phyloP scores from a whole-genome alignment of 1,140 invertebrate genomes.

The Heliconius nattereri region DNA sequence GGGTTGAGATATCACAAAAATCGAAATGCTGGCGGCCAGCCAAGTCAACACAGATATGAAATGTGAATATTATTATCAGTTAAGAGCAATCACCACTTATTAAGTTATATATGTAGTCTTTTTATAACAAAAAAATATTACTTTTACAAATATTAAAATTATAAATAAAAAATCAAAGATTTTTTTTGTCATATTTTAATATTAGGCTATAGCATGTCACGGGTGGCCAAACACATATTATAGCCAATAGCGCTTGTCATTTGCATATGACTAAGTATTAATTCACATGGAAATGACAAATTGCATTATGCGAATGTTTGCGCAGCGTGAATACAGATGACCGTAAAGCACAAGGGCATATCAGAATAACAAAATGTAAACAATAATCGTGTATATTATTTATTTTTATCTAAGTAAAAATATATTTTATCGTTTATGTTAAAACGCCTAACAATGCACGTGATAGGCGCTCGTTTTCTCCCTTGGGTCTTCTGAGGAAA shows the following conservation, averaged over 20 bases:
- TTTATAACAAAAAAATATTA: no score
- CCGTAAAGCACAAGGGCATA: background rate
- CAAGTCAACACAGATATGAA: conserved; percentile 4
- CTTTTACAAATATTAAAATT: no score
- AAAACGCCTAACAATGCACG: background rate
- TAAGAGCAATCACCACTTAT: background rate
- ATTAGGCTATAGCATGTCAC: conserved; percentile 18
- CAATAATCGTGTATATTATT: background rate
- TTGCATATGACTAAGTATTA: conserved; percentile 34
- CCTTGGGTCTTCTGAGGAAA: no score
- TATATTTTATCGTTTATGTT: background rate
- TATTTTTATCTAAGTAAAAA: background rate
- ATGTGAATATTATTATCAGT: background rate
- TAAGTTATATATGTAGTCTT: no score
- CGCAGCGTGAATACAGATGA: conserved; percentile 10
- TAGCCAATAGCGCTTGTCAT: conserved; percentile 35
- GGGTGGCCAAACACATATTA: conserved; percentile 18
- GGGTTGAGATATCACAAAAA: conserved; percentile 17
- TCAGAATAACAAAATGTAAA: background rate
- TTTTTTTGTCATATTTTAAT: background rate
- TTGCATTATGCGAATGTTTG: conserved; percentile 17
- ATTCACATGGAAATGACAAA: conserved; percentile 36
- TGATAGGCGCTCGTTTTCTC: no score
- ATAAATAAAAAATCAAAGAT: no score
- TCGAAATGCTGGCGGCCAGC: conserved; percentile 10